Evolutionary conservation across 2,113 vertebrate species (phyloP).

Genomic region (Willisornis vidua): DNA sequence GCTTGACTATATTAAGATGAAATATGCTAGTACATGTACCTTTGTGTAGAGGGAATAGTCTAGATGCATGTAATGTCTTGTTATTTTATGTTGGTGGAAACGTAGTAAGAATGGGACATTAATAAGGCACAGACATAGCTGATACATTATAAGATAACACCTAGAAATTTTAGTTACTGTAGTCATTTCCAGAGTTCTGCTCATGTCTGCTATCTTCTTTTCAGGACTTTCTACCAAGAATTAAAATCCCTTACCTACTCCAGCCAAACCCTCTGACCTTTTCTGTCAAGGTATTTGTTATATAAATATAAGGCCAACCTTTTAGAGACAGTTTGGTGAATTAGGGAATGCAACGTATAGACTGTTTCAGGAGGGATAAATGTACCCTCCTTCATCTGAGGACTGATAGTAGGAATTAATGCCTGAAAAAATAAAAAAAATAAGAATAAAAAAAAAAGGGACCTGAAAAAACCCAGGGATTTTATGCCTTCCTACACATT

Average conservation of each 20-base stretch:
- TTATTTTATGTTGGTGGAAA: constrained; percentile 7
- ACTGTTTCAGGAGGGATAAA: neutral
- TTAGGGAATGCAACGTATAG: neutral
- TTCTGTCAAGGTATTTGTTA: neutral
- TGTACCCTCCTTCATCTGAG: neutral
- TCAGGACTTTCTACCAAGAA: neutral
- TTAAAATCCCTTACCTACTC: neutral
- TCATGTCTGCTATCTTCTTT: neutral
- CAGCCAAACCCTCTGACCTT: neutral
- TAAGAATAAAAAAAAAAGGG: neutral
- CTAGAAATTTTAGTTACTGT: neutral
- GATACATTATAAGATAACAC: neutral
- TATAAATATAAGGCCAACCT: neutral
- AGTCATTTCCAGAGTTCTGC: neutral
- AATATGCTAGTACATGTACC: neutral
- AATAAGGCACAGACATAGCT: neutral
- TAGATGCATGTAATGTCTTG: neutral
- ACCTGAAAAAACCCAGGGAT: neutral
- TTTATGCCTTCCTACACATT: neutral
- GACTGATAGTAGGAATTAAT: neutral
- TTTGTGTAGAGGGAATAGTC: neutral
- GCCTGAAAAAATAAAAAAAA: neutral
- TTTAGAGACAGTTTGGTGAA: neutral
- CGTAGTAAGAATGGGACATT: neutral
- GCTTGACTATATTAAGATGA: neutral